Evolutionary conservation across 1,140 invertebrate species (phyloP).

Genomic region (Drosophila melanogaster): DNA sequence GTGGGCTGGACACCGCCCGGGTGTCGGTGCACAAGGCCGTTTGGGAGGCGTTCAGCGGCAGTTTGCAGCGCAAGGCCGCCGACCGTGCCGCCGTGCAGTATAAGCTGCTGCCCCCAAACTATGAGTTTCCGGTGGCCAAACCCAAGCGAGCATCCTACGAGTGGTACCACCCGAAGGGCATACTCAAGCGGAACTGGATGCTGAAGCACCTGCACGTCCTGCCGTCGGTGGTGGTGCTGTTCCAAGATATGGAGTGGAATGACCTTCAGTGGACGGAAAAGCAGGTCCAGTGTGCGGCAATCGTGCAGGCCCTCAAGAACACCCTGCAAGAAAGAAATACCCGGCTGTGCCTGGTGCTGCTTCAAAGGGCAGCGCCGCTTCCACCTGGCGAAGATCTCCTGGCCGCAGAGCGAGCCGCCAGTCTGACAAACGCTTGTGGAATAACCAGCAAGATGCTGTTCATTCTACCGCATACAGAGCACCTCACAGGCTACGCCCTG

Average conservation of each 20-base stretch:
- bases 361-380: slow-evolving; percentile 92
- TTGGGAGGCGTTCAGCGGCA: slow-evolving; percentile 96
- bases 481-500: slow-evolving; percentile 87
- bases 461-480: slow-evolving; percentile 95
- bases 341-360: slow-evolving; percentile 94
- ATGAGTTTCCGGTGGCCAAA: slow-evolving; percentile 96
- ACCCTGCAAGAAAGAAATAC: slow-evolving; percentile 89
- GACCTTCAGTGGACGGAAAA: slow-evolving; percentile 97
- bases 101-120: slow-evolving; percentile 90
- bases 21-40: slow-evolving; percentile 95
- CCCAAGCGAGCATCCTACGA: slow-evolving; percentile 96
- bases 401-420: slow-evolving; percentile 94
- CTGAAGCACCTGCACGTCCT: slow-evolving; percentile 95
- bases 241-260: slow-evolving; percentile 99
- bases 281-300: slow-evolving; percentile 95
- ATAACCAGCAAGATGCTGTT: slow-evolving; percentile 96
- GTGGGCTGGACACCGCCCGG: slow-evolving; percentile 92
- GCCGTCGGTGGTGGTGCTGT: slow-evolving; percentile 96
- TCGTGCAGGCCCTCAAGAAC: slow-evolving; percentile 92
- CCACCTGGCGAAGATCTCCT: slow-evolving; percentile 93
- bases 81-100: slow-evolving; percentile 92
- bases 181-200: slow-evolving; percentile 98
- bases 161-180: slow-evolving; percentile 98
- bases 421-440: slow-evolving; percentile 95
- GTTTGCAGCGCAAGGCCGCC: slow-evolving; percentile 81